These are phyloP conservation scores for Larimichthys polyactis DNA, from an alignment of 2,113 vertebrate species.

Conservation along the genomic window DNA sequence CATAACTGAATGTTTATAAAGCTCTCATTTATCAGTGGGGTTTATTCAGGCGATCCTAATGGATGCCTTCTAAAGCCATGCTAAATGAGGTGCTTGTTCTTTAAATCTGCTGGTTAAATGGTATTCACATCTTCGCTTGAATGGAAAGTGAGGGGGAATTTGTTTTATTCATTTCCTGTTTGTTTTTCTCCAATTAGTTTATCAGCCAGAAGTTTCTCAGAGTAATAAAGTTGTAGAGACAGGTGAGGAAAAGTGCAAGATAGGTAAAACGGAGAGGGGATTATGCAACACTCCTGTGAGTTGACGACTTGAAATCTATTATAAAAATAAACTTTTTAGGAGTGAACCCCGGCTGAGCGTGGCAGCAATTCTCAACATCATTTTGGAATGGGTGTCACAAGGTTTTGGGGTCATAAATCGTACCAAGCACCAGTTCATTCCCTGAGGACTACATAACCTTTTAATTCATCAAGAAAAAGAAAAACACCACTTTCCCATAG, in stretches of 20 bases:
- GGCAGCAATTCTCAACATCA: neutral
- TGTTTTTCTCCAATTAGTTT: constrained; percentile 49
- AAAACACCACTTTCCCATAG: constrained; percentile 1
- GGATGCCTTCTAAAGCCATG: constrained; percentile 48
- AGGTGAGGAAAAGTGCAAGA: neutral
- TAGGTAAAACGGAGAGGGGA: neutral
- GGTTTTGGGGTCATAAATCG: constrained; percentile 14
- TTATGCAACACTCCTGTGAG: neutral
- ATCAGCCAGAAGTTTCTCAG: constrained; percentile 25
- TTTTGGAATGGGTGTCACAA: constrained; percentile 9
- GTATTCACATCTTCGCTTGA: constrained; percentile 38
- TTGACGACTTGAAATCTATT: constrained; percentile 8
- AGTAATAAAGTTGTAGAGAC: constrained; percentile 18
- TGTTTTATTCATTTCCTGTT: constrained; percentile 37
- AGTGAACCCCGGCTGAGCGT: neutral
- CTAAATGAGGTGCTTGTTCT: constrained; percentile 68
- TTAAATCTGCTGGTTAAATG: constrained; percentile 58
- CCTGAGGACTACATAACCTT: neutral
- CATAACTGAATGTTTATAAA: constrained; percentile 71
- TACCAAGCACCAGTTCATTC: neutral
- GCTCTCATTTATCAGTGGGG: constrained; percentile 60
- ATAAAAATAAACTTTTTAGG: neutral
- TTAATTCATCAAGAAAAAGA: constrained; percentile 35
- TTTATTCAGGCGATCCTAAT: constrained; percentile 65
- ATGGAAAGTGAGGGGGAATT: constrained; percentile 41